Percentiles rank a stretch among this genome's conserved stretches.
phyloP scores from a whole-genome alignment of 2,797 vertebrate genomes.

The Urosaurus nigricauda region DNA sequence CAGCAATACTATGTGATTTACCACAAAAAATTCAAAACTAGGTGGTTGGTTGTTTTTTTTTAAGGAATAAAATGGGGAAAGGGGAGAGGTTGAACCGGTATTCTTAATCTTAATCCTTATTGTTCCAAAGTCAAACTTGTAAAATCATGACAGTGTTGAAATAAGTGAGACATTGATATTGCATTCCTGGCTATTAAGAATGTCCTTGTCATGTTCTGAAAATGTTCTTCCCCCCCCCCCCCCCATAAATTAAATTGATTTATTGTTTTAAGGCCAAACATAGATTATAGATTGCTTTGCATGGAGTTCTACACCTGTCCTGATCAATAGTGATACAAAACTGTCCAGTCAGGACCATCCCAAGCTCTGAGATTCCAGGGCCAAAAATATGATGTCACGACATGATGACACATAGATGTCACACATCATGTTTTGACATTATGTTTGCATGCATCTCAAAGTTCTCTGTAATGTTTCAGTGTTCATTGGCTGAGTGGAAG shows the following conservation, averaged over 20 bases:
- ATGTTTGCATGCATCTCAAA: slow-evolving; percentile 12
- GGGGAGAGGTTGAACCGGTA: background rate
- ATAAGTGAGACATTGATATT: background rate
- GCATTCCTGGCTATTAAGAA: background rate
- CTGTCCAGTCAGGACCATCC: no score
- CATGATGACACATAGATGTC: no score
- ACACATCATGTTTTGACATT: no score
- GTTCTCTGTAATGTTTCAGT: background rate
- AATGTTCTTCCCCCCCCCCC: background rate
- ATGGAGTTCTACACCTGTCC: no score
- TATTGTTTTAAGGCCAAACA: background rate
- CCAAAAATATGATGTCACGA: no score
- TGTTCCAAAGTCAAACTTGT: background rate
- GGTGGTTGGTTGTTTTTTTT: accelerated
- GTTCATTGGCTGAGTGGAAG: background rate
- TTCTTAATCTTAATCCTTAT: background rate
- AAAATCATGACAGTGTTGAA: background rate
- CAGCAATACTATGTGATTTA: slow-evolving; percentile 22
- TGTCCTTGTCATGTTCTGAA: background rate
- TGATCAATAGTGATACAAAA: background rate
- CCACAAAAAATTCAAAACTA: background rate
- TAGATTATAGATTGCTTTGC: background rate
- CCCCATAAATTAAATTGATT: background rate
- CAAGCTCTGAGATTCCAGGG: no score
- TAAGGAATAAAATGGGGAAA: background rate